Evolutionary conservation across 2,113 vertebrate species (phyloP).

Genomic region (Oxyura jamaicensis): DNA sequence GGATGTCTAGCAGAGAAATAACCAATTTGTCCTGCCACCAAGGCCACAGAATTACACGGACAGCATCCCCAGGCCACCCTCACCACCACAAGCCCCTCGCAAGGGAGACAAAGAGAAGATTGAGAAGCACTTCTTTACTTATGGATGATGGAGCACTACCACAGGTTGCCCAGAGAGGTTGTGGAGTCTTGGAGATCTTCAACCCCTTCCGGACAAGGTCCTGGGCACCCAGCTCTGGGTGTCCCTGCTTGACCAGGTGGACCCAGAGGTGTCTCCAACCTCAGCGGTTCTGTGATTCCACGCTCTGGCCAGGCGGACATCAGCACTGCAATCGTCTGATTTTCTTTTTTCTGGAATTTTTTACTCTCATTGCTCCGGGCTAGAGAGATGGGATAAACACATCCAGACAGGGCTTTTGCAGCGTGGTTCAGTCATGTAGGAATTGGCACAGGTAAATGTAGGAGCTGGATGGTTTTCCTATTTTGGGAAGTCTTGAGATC

Average conservation of each 20-base stretch:
- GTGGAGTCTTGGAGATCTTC: not conserved
- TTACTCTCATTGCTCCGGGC: not conserved
- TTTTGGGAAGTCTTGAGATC: not conserved
- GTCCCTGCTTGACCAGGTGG: not conserved
- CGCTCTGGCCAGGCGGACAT: fast-evolving
- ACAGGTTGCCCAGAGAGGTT: not conserved
- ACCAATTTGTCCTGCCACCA: not conserved
- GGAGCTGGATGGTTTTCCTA: not conserved
- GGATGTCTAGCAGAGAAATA: not conserved
- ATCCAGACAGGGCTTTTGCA: not conserved
- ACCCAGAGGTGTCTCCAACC: not conserved
- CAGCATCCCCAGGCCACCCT: not conserved
- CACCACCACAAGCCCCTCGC: fast-evolving
- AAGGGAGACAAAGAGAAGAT: not conserved
- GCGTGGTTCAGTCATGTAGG: not conserved
- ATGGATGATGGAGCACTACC: not conserved
- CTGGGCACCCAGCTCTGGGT: not conserved
- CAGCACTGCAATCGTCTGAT: not conserved
- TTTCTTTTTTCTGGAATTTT: not conserved
- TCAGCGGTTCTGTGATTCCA: too few species aligned
- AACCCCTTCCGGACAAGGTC: not conserved
- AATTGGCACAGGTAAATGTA: fast-evolving
- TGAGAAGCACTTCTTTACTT: not conserved
- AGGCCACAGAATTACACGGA: fast-evolving
- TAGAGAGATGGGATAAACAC: not conserved